These are phyloP conservation scores for Nomada hirtipes DNA, from an alignment of 2,888 invertebrate genomes.

Conservation along the genomic window DNA sequence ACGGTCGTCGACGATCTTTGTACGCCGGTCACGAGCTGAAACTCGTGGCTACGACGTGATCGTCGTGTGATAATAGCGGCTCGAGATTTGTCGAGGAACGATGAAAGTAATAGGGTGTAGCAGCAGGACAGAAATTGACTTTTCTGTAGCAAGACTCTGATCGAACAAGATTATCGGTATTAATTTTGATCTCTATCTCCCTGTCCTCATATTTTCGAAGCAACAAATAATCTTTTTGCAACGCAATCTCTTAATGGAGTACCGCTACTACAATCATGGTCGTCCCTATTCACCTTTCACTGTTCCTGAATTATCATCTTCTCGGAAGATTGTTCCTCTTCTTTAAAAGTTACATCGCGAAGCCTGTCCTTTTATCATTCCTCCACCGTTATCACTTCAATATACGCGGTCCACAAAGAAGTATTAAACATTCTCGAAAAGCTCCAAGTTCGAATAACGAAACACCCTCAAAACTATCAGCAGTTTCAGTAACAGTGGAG, in stretches of 20 bases:
- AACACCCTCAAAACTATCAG: not conserved
- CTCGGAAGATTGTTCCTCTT: too few relatives aligned
- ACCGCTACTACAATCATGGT: not conserved
- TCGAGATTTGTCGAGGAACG: constrained; percentile 8
- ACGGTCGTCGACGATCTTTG: not conserved
- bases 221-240: not conserved
- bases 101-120: constrained; percentile 2
- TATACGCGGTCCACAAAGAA: not conserved
- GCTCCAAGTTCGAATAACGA: not conserved
- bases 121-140: constrained; percentile 8
- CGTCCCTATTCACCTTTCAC: not conserved
- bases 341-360: too few relatives aligned
- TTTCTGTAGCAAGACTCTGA: not conserved
- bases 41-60: constrained; percentile 30
- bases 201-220: not conserved
- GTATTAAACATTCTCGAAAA: not conserved
- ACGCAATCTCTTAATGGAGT: constrained; percentile 1
- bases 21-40: constrained; percentile 29
- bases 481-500: not conserved
- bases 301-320: not conserved
- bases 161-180: not conserved
- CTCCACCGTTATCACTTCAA: not conserved
- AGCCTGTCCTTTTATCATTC: not conserved
- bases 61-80: constrained; percentile 22
- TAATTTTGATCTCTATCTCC: not conserved